Percentiles rank a stretch among this genome's conserved stretches.
Conservation (phyloP, 2,113 vertebrate species). For the human (Homo sapiens) region GRCh38 chr20:10100001-10100500, state of each 20-base stretch:
- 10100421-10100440: not conserved
- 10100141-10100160: not conserved
- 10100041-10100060: not conserved
- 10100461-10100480: not conserved
- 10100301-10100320: not conserved
- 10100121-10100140: not conserved
- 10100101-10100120: not conserved
- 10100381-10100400: not conserved
- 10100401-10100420: not conserved
- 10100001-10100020: not conserved
- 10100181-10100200: not conserved
- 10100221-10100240: not conserved
- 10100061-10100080: not conserved
- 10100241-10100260: not conserved
- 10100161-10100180: not conserved
- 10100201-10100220: not conserved
- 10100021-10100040: not conserved
- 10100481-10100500: too few relatives aligned
- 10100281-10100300: not conserved
- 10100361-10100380: not conserved
- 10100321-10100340: not conserved
- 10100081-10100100: not conserved
- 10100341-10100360: not conserved
- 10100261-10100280: not conserved
- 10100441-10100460: not conserved